Evolutionary conservation across 1,140 invertebrate species (phyloP), one percentile per base, ranked within the genome.

Genomic region (Brachystomella parvula): DNA sequence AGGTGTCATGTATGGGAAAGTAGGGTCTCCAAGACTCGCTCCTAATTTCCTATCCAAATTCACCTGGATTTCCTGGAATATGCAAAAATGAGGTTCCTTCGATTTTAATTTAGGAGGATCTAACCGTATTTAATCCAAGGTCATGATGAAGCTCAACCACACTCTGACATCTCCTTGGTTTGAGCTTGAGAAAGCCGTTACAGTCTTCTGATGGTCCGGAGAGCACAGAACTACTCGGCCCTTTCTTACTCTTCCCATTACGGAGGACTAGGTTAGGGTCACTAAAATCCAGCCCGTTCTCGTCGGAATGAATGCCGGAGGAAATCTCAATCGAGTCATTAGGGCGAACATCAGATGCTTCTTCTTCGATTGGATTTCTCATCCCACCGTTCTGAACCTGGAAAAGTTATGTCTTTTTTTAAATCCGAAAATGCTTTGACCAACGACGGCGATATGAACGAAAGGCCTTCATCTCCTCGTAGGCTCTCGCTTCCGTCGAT

Each of bases 111-210:
- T 44, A 44, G n/a, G n/a, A 12, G 39, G n/a, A 44, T 44, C 39
- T 12, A n/a, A 53, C 49, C 12, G 49, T 6, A 17, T 26, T 24
- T 17, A 53, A 53, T 17, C 24, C 49, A 12, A 53, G 6, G 49
- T 53, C 49, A 53, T 6, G 24, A 53, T 53, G 49, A 6, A 53
- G 24, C 12, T 53, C 49, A 53, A 53, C 49, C 24, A 53, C 49
- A 26, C 49, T 53, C 24, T 53, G 49, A 53, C 49, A 53, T 24
- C 49, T 12, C 21, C 49, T 15, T 12, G 49, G 49, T 26, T 53
- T 53, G 49, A 53, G 12, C 24, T 53, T 53, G 35, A 39, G 6
- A 53, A 19, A 24, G 3, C 49, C 49, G 24, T 53, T 53, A 19
- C 35, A 9, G n/a, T n/a, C n/a, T n/a, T n/a, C n/a, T n/a, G n/a